A percentile compares a stretch with the other conserved stretches of the same genome.
phyloP scores from a whole-genome alignment of 2,113 vertebrate genomes.

The Chionodraco myersi region DNA sequence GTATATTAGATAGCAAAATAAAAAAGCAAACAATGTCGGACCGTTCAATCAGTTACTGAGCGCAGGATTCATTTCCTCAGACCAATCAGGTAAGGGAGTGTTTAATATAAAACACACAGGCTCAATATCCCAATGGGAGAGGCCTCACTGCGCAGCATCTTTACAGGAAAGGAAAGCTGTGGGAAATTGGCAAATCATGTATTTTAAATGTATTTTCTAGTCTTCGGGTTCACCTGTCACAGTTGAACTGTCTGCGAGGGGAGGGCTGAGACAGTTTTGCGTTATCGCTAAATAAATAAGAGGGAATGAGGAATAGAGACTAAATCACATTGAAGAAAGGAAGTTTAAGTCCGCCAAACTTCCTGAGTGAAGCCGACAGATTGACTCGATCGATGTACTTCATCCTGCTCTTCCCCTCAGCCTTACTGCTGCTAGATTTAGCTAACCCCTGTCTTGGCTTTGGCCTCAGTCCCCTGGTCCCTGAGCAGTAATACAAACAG shows the following conservation, averaged over 20 bases:
- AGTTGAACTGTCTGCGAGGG: neutral
- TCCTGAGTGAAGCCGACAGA: neutral
- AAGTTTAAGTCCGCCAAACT: constrained; percentile 6
- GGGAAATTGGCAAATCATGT: neutral
- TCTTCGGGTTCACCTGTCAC: constrained; percentile 6
- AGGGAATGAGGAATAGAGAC: neutral
- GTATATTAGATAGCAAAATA: no score
- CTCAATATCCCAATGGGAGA: constrained; percentile 22
- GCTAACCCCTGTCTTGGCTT: constrained; percentile 27
- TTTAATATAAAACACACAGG: neutral
- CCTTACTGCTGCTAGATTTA: constrained; percentile 43
- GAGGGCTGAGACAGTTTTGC: neutral
- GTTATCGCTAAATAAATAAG: neutral
- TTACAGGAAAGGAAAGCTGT: constrained; percentile 17
- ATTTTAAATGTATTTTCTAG: neutral
- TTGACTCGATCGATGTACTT: constrained; percentile 17
- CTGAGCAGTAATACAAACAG: constrained; percentile 52
- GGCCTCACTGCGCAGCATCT: neutral
- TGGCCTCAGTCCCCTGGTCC: constrained; percentile 21
- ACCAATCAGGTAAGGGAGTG: constrained; percentile 12
- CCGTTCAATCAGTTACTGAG: constrained; percentile 1
- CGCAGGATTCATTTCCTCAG: neutral
- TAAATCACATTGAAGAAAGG: neutral
- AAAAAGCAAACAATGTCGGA: no score
- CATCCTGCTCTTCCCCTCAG: constrained; percentile 11